Percentiles rank a stretch among this genome's conserved stretches.
Conservation (phyloP, 2,888 invertebrate species). For the Stenotaenia linearis region DNA sequence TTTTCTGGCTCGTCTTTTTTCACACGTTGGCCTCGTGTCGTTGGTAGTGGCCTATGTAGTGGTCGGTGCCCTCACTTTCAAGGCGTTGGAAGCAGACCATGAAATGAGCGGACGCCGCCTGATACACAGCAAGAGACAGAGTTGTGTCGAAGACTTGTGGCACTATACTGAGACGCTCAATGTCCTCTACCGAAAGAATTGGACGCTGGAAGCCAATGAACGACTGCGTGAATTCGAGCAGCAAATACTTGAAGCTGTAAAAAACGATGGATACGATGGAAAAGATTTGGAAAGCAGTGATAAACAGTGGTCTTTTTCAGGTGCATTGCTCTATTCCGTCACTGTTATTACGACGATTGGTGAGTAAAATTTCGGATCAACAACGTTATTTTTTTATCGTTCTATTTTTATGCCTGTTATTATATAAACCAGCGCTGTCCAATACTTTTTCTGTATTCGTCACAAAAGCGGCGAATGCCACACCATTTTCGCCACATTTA, state of each 20-base stretch:
- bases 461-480: too few relatives aligned
- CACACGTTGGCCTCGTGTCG: conserved; percentile 63
- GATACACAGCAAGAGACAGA: conserved; percentile 48
- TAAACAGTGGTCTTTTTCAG: conserved; percentile 72
- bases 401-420: too few relatives aligned
- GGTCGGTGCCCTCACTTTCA: conserved; percentile 68
- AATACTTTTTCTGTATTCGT: too few relatives aligned
- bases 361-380: conserved; percentile 51
- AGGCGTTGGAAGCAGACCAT: conserved; percentile 65
- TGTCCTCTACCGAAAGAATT: conserved; percentile 75
- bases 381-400: background rate
- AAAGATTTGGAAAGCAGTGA: conserved; percentile 44
- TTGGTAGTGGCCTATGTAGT: conserved; percentile 69
- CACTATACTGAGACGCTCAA: conserved; percentile 63
- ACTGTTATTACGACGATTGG: conserved; percentile 85
- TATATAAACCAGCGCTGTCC: background rate
- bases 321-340: conserved; percentile 75
- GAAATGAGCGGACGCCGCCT: conserved; percentile 60
- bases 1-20: conserved; percentile 58
- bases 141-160: conserved; percentile 59
- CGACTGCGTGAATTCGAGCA: conserved; percentile 72
- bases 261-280: conserved; percentile 49
- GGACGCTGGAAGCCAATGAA: conserved; percentile 71
- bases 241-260: conserved; percentile 69
- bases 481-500: too few relatives aligned